Conservation (phyloP, 2,888 invertebrate species). For the Drosophila prostipennis region DNA sequence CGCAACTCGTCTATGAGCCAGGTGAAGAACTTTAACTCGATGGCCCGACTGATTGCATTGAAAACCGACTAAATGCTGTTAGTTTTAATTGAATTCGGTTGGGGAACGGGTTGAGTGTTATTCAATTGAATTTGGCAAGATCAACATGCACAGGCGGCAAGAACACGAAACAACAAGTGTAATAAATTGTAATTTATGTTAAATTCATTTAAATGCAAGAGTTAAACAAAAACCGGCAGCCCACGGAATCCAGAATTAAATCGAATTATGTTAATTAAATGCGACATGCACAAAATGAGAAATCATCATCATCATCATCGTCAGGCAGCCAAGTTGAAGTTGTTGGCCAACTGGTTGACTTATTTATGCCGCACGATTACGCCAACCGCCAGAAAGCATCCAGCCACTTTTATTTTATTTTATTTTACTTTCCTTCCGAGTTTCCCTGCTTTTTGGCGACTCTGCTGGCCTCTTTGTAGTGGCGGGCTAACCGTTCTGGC, state of each 20-base stretch:
- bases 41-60: conserved; percentile 11
- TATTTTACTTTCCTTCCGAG: conserved; percentile 7
- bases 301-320: conserved; percentile 11
- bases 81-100: conserved; percentile 35
- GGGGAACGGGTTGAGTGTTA: not conserved
- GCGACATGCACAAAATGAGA: conserved; percentile 46
- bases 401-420: conserved; percentile 19
- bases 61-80: conserved; percentile 28
- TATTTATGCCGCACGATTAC: conserved; percentile 70
- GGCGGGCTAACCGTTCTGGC: conserved; percentile 29
- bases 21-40: conserved; percentile 11
- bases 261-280: conserved; percentile 75
- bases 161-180: conserved; percentile 5
- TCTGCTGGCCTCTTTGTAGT: conserved; percentile 14
- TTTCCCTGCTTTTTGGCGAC: conserved; percentile 23
- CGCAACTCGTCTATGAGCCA: not conserved
- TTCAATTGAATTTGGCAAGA: conserved; percentile 29
- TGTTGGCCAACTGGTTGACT: conserved; percentile 65
- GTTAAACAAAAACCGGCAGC: conserved; percentile 34
- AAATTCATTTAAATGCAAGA: conserved; percentile 53
- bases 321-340: conserved; percentile 44
- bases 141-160: too few relatives aligned
- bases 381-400: conserved; percentile 34
- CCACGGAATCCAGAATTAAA: conserved; percentile 33
- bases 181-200: conserved; percentile 52